These are phyloP conservation scores for Chelon labrosus DNA, from an alignment of 2,797 vertebrate genomes.

Conservation along the genomic window DNA sequence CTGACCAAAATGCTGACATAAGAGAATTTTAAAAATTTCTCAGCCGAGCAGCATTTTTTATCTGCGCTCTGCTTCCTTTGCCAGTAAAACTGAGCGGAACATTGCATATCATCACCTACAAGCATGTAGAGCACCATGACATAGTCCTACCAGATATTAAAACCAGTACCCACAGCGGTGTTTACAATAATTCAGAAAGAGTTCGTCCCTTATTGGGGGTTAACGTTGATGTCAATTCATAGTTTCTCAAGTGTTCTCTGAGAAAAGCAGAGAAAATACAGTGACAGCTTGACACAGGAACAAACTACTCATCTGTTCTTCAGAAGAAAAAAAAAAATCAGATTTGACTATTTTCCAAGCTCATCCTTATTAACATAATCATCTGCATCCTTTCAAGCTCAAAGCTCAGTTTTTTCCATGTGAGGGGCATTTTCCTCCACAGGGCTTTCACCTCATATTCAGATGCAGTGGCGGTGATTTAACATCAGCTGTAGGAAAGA, in stretches of 20 bases:
- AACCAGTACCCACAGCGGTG: conserved; percentile 31
- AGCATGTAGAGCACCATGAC: conserved; percentile 2
- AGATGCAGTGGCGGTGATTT: conserved; percentile 56
- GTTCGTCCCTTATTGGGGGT: not conserved
- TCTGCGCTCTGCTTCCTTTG: conserved; percentile 55
- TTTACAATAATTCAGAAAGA: conserved; percentile 23
- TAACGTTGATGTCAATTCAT: conserved; percentile 5
- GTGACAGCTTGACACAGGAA: conserved; percentile 43
- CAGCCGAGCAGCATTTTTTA: conserved; percentile 36
- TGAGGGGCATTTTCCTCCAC: conserved; percentile 62
- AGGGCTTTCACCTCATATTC: conserved; percentile 47
- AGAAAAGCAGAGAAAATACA: not conserved
- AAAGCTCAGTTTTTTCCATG: conserved; percentile 57
- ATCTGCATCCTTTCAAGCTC: conserved; percentile 32
- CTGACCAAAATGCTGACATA: conserved; percentile 57
- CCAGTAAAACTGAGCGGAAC: conserved; percentile 72
- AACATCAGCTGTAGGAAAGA: conserved; percentile 66
- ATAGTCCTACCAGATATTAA: conserved; percentile 32
- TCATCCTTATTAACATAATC: conserved; percentile 54
- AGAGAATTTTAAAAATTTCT: conserved; percentile 25
- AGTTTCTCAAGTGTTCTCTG: conserved; percentile 1
- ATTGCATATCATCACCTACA: conserved; percentile 48
- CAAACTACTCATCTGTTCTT: conserved; percentile 55
- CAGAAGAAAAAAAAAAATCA: conserved; percentile 10
- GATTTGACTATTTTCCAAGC: conserved; percentile 72